These are phyloP conservation scores for Phyllotreta striolata DNA, from an alignment of 2,888 invertebrate genomes.

Conservation along the genomic window DNA sequence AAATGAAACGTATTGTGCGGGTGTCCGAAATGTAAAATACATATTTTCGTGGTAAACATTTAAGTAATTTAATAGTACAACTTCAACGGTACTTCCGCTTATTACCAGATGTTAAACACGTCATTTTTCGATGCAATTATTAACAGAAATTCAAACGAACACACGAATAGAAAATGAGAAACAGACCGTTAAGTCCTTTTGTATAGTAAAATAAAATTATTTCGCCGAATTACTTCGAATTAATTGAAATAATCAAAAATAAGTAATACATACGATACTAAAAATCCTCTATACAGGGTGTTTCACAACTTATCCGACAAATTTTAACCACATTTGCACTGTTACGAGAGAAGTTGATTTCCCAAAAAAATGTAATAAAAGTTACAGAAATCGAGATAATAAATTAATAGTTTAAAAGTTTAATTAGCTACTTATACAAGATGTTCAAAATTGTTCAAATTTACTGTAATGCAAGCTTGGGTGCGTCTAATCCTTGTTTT, in stretches of 20 bases:
- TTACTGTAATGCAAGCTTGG: no score
- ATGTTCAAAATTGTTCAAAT: no score
- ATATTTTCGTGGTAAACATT: constrained; percentile 54
- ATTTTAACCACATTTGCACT: no score
- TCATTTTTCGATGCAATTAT: constrained; percentile 50
- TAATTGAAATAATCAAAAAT: no score
- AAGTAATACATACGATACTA: no score
- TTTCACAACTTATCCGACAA: no score
- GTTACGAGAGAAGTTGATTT: not conserved
- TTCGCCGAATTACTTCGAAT: not conserved
- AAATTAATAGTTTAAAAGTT: no score
- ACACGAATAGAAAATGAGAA: constrained; percentile 51
- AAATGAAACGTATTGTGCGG: constrained; percentile 10
- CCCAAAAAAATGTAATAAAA: not conserved
- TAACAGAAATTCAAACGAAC: constrained; percentile 57
- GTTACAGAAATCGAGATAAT: no score
- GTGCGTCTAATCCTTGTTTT: no score
- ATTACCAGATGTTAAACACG: constrained; percentile 57
- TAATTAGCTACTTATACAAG: no score
- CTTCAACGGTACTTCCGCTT: constrained; percentile 58
- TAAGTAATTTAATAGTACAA: constrained; percentile 58
- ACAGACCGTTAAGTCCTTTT: constrained; percentile 47
- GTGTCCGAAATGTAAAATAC: constrained; percentile 24
- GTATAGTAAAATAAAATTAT: not conserved
- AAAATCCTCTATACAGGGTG: no score